phyloP scores from a whole-genome alignment of 64 coral and sea anemone species.

The Catalaphyllia jardinei region DNA sequence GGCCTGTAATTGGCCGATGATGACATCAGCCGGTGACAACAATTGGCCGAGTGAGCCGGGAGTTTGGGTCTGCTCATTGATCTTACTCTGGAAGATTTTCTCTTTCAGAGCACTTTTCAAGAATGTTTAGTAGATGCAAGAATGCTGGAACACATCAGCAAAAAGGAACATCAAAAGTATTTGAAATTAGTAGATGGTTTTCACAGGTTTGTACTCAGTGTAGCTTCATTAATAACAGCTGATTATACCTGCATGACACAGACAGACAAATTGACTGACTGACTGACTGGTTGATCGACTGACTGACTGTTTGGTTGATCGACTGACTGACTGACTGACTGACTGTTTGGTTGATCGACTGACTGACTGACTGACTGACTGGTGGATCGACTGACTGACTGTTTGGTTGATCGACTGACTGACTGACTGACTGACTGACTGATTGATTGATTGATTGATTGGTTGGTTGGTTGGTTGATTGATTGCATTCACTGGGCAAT shows the following conservation, averaged over 20 bases:
- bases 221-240: background rate
- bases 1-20: too few relatives aligned
- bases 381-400: background rate
- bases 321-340: background rate
- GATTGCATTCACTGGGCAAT: too few relatives aligned
- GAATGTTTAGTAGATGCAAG: constrained; percentile 97
- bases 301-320: background rate
- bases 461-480: background rate
- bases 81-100: background rate
- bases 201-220: constrained; percentile 75
- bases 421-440: background rate
- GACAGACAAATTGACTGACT: background rate
- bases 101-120: constrained; percentile 78
- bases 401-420: background rate
- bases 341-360: too few relatives aligned
- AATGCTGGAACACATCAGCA: constrained; percentile 99
- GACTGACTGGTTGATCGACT: background rate
- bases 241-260: too few relatives aligned
- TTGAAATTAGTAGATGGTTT: constrained; percentile 99
- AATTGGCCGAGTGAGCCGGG: too few relatives aligned
- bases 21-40: too few relatives aligned
- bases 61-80: too few relatives aligned
- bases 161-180: constrained; percentile 98
- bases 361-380: background rate
- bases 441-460: background rate